Conservation (phyloP, 2,113 vertebrate species). For the Pelmatolapia mariae region DNA sequence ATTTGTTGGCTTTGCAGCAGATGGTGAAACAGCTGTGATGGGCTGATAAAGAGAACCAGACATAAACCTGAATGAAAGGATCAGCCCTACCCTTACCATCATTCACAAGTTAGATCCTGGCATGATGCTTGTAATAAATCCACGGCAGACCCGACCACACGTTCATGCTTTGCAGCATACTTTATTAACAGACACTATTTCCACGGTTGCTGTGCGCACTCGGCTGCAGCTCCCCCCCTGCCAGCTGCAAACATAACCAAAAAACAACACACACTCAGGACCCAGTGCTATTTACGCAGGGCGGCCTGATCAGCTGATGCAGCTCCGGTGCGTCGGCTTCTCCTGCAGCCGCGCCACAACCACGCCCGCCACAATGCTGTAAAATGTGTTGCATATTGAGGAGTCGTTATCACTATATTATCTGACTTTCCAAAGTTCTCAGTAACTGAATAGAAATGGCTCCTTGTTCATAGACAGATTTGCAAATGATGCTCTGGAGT, state of each 20-base stretch:
- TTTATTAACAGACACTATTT: background rate
- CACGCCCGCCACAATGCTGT: background rate
- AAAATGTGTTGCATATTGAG: background rate
- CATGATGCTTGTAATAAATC: background rate
- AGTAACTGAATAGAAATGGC: background rate
- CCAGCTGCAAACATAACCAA: background rate
- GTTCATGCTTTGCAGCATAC: background rate
- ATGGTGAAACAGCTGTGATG: background rate
- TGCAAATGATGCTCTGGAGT: background rate
- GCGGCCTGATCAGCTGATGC: background rate
- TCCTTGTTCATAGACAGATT: background rate
- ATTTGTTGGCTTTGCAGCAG: background rate
- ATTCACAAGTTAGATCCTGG: background rate
- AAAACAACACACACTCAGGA: background rate
- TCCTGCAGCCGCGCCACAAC: background rate
- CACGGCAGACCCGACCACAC: background rate
- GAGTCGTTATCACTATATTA: background rate
- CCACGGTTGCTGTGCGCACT: background rate
- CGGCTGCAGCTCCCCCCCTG: background rate
- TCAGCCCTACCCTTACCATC: background rate
- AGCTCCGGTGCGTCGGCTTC: background rate
- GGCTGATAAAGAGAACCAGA: background rate
- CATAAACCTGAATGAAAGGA: background rate
- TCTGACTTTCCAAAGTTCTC: background rate
- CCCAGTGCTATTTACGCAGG: background rate